Evolutionary conservation across 2,797 vertebrate genomes (phyloP).

Genomic region (Channa striata): DNA sequence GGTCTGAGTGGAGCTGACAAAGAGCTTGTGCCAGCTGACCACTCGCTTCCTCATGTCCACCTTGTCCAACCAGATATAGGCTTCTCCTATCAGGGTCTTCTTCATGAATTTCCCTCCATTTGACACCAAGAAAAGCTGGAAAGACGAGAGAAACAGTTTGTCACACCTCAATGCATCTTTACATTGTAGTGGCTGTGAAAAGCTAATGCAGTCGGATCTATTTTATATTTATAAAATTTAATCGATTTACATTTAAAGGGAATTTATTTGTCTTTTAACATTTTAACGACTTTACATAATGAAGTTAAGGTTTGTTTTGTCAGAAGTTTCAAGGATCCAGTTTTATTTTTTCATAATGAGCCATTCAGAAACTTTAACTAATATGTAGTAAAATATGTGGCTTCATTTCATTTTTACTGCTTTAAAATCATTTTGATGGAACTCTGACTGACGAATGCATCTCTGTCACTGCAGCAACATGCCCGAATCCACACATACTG

Average conservation of each 20-base stretch:
- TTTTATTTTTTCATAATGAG: constrained; percentile 13
- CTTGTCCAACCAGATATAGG: constrained; percentile 99
- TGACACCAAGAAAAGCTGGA: constrained; percentile 94
- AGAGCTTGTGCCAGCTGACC: constrained; percentile 98
- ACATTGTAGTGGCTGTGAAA: no score
- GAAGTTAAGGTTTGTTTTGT: constrained; percentile 8
- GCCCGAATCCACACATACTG: no score
- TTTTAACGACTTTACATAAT: constrained; percentile 17
- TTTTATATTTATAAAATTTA: no score
- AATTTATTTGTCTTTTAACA: no score
- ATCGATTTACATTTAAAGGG: no score
- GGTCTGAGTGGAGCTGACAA: constrained; percentile 91
- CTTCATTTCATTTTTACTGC: no score
- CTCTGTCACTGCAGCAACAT: no score
- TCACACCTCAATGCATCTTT: neutral
- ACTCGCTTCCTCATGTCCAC: constrained; percentile 98
- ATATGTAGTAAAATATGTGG: no score
- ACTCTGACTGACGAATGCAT: no score
- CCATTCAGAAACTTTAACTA: neutral
- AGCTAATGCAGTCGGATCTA: no score
- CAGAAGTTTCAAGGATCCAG: neutral
- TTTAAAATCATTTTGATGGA: no score
- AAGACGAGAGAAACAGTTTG: constrained; percentile 8
- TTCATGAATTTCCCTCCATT: constrained; percentile 99
- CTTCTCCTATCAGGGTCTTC: constrained; percentile 98